phyloP scores from a whole-genome alignment of 2,888 invertebrate species.

The Theretra japonica region DNA sequence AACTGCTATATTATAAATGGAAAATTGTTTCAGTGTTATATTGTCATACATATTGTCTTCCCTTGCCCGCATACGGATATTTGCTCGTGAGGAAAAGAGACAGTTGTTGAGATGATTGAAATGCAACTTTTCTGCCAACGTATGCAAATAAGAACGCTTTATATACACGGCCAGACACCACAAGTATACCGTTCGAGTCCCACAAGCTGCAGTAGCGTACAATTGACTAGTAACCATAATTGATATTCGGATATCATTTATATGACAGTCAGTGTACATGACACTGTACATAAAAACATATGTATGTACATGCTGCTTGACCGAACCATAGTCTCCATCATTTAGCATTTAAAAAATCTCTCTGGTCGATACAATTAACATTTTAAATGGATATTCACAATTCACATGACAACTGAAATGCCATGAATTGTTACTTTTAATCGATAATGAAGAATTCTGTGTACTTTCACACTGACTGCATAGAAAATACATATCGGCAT shows the following conservation, averaged over 20 bases:
- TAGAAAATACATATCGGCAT: not conserved
- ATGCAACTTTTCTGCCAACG: constrained; percentile 11
- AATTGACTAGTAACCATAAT: constrained; percentile 13
- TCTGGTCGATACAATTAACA: not conserved
- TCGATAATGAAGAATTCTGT: not conserved
- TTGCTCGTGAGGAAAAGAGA: not conserved
- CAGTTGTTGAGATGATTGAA: not conserved
- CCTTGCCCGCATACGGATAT: not conserved
- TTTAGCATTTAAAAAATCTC: not conserved
- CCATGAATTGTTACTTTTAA: not conserved
- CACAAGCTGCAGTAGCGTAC: constrained; percentile 7
- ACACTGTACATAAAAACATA: not conserved
- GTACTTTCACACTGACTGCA: not conserved
- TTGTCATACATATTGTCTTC: constrained; percentile 18
- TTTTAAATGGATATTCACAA: not conserved
- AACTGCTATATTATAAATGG: not conserved
- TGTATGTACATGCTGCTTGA: not conserved
- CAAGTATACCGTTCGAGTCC: not conserved
- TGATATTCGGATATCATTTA: not conserved
- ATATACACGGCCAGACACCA: constrained; percentile 11
- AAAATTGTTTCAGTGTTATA: not conserved
- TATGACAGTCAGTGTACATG: not conserved
- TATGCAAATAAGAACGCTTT: not conserved
- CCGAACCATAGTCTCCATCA: not conserved
- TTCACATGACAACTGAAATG: not conserved